Base-by-base conservation (phyloP, 2,113 vertebrate genomes). In the Albula glossodonta region DNA sequence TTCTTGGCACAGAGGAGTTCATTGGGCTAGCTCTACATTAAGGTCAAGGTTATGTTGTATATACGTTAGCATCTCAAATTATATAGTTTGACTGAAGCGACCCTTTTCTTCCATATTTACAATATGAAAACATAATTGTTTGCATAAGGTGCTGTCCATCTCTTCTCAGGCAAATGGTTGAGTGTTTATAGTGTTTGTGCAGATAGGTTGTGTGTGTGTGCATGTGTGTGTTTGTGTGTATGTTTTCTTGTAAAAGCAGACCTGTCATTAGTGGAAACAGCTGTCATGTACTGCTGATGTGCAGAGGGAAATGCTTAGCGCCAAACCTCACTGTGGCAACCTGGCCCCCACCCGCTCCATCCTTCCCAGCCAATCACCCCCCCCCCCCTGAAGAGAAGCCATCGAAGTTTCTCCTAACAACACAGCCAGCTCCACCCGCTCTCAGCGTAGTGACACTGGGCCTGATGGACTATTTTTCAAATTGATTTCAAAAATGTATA, bases 391-490 rank as follows among this genome's bases (percentile, higher is more conserved):
- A 84, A 80, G n/a, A 82, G 87, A 85, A 89, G 84, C 88, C 83
- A 87, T 70, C 81, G 66, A 53, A 82, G n/a, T 77, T 82, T 90
- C 41, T 50, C 81, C 77, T 88, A 84, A 81, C 51, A 83, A 77
- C 81, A 86, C 48, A 83, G 56, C 56, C 0, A 83, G 89, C 90
- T 88, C 84, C 80, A 86, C 90, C 92, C 97, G 96, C 95, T 95
- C 96, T 96, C 94, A 94, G 95, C 94, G 93, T 96, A 96, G 96
- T 98, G 97, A 97, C 96, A 96, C 94, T 94, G 94, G 89, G 91
- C 93, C 97, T 99, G 97, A 99, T 99, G 98, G 98, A 98, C 98
- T 98, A 97, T 98, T 99, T 98, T 98, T 99, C 96, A 98, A 97
- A 99, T 99, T 99, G 96, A 97, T 98, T 97, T 98, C 93, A 97